phyloP scores from a whole-genome alignment of 2,888 invertebrate genomes.

The Cenopis cana region DNA sequence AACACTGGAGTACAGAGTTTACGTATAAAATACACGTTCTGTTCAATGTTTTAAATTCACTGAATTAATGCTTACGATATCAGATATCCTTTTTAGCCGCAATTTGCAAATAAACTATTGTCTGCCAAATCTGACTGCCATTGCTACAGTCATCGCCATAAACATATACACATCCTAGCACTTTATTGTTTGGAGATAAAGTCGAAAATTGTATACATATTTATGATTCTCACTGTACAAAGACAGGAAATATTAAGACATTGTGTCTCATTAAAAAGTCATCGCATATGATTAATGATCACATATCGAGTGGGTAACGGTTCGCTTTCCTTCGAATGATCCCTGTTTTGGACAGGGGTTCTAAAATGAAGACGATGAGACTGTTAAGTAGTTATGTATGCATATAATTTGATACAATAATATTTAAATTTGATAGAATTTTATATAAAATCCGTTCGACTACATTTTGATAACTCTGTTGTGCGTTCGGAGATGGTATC shows the following conservation, averaged over 20 bases:
- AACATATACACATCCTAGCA: too few species aligned
- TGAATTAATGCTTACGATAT: neutral
- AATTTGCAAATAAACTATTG: constrained; percentile 29
- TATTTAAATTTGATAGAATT: too few species aligned
- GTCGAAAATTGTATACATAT: too few species aligned
- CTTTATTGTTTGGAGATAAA: too few species aligned
- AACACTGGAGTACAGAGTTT: too few species aligned
- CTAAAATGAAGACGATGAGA: constrained; percentile 20
- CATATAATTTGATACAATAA: too few species aligned
- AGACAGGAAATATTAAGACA: constrained; percentile 31
- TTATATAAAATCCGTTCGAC: too few species aligned
- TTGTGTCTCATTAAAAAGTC: constrained; percentile 25
- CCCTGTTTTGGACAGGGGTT: neutral
- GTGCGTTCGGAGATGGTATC: too few species aligned
- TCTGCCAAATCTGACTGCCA: constrained; percentile 20
- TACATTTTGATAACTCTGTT: too few species aligned
- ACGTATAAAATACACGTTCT: too few species aligned
- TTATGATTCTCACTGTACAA: too few species aligned
- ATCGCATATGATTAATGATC: constrained; percentile 13
- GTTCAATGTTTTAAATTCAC: too few species aligned
- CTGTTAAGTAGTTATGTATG: constrained; percentile 3
- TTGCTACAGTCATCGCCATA: neutral
- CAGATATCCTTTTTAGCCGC: constrained; percentile 4
- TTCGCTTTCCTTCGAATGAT: constrained; percentile 1
- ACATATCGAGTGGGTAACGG: constrained; percentile 23